Percentiles rank a stretch among this genome's conserved stretches.
Evolutionary conservation across 2,888 invertebrate species (phyloP).

Genomic region (Pseudoips prasinana): DNA sequence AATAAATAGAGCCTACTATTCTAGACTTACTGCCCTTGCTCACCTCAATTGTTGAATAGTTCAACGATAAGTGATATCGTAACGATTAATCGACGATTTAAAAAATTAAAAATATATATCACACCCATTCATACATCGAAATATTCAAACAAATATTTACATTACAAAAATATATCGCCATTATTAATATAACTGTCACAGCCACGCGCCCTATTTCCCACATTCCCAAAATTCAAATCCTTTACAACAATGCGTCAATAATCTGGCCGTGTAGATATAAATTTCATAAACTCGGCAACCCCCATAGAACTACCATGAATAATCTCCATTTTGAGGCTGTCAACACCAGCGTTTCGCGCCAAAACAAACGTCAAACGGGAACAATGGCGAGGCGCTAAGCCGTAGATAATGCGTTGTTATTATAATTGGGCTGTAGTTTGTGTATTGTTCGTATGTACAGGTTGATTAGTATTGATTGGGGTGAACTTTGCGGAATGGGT

Average conservation of each 20-base stretch:
- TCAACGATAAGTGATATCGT: too few relatives aligned
- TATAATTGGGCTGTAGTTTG: conserved; percentile 33
- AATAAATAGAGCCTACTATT: too few relatives aligned
- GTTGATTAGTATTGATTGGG: conserved; percentile 32
- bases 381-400: conserved; percentile 38
- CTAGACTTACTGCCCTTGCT: too few relatives aligned
- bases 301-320: conserved; percentile 38
- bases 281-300: conserved; percentile 38
- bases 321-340: conserved; percentile 41
- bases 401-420: conserved; percentile 37
- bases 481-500: conserved; percentile 5
- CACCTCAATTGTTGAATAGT: too few relatives aligned
- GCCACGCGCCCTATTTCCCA: conserved; percentile 36
- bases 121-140: conserved; percentile 5
- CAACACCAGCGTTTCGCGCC: conserved; percentile 38
- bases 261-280: conserved; percentile 39
- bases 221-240: conserved; percentile 38
- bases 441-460: conserved; percentile 29
- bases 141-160: conserved; percentile 26
- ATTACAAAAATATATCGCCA: conserved; percentile 23
- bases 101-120: conserved; percentile 1
- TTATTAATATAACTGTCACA: conserved; percentile 36
- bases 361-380: conserved; percentile 36
- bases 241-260: conserved; percentile 37
- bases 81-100: too few relatives aligned